These are phyloP conservation scores for Cairina moschata DNA, from an alignment of 2,113 vertebrate species.

Conservation along the genomic window DNA sequence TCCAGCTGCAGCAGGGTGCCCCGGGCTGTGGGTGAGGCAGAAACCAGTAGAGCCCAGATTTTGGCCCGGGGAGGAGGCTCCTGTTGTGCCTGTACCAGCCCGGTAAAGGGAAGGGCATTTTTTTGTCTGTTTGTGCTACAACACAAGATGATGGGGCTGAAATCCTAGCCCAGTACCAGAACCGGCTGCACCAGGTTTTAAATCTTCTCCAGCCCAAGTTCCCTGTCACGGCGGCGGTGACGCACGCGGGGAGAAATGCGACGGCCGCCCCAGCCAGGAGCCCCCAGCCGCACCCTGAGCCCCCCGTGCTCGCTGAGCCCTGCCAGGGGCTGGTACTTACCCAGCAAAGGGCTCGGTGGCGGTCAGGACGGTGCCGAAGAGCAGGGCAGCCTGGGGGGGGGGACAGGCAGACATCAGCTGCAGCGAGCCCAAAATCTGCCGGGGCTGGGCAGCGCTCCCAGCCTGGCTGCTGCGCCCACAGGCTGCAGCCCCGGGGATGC, in stretches of 20 bases:
- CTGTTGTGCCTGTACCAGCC: accelerated
- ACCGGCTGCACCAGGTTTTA: neutral
- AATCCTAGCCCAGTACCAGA: neutral
- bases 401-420: neutral
- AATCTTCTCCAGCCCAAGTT: neutral
- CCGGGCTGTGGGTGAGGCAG: neutral
- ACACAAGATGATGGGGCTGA: neutral
- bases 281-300: accelerated
- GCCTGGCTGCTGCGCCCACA: accelerated
- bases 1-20: neutral
- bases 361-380: neutral
- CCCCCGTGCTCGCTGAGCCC: neutral
- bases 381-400: neutral
- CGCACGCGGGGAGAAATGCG: accelerated
- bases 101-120: neutral
- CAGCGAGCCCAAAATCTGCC: neutral
- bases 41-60: neutral
- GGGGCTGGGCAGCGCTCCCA: accelerated
- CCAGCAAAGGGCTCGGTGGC: neutral
- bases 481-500: neutral
- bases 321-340: neutral
- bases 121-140: neutral
- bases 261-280: accelerated
- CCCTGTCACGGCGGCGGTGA: neutral
- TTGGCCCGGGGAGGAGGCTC: neutral